phyloP scores from a whole-genome alignment of 37 sponge, comb jelly and placozoan species.

The Beroe forskalii region DNA sequence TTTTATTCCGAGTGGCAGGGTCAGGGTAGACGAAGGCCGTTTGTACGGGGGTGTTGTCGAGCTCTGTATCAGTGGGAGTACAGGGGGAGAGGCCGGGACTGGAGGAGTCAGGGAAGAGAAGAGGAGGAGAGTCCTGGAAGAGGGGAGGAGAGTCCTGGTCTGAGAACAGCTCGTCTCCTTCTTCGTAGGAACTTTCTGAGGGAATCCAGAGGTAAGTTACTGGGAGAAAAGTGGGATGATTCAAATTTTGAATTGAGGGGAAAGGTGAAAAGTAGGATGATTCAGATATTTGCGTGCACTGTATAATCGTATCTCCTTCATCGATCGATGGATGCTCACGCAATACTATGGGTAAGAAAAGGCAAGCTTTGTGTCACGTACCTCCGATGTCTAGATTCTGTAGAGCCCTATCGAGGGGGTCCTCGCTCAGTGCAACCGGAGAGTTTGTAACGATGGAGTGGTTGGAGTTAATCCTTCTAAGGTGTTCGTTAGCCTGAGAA shows the following conservation, averaged over 20 bases:
- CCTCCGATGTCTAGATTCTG: constrained; percentile 14
- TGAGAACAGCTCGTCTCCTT: neutral
- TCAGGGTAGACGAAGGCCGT: neutral
- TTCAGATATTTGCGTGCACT: too few relatives aligned
- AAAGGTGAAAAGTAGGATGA: neutral
- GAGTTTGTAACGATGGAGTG: neutral
- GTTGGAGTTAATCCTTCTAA: constrained; percentile 55
- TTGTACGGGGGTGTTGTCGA: constrained; percentile 40
- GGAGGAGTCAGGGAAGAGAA: neutral
- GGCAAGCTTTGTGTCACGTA: neutral
- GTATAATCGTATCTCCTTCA: too few relatives aligned
- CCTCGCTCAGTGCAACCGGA: neutral
- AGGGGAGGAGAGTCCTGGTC: neutral
- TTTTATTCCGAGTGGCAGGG: neutral
- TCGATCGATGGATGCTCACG: too few relatives aligned
- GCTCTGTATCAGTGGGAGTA: constrained; percentile 25
- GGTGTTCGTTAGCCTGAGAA: constrained; percentile 44
- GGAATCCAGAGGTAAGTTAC: neutral
- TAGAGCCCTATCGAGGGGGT: neutral
- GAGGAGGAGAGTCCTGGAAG: neutral
- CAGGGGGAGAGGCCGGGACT: neutral
- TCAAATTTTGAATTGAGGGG: neutral
- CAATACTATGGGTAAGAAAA: too few relatives aligned
- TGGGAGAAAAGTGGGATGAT: neutral
- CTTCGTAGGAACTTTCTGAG: constrained; percentile 49